Evolutionary conservation across 1,140 invertebrate genomes (phyloP), one percentile per base, ranked within the genome.

Genomic region (Nasonia longicornis): DNA sequence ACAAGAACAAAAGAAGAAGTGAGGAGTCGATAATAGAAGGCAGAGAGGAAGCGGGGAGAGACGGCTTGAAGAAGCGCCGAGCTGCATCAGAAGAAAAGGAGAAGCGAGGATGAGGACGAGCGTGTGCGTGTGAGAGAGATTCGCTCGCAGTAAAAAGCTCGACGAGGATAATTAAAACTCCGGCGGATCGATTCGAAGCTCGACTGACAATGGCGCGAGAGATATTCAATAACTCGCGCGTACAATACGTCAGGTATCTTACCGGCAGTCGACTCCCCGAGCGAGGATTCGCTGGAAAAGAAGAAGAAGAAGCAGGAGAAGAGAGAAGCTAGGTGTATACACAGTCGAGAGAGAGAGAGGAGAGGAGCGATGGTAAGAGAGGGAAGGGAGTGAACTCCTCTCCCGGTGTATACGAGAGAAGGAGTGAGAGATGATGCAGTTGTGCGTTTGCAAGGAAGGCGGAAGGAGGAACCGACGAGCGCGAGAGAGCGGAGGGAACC

Each of bases 361-460:
- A 67, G 14, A 45, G 70, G 70, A 83, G 69, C 67, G 67, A 80
- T 58, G 81, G 74, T 35, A 35, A 84, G 66, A 70, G 63, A 73
- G 38, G 31, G 52, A 79, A 75, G 73, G 52, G 26, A 64, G 82
- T 38, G 73, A 58, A 20, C 52, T 58, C 52, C 52, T 20, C 52
- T 58, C 52, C 3, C 20, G 52, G 4, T 58, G 16, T 58, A n/a
- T 71, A 7, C 20, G 52, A 58, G 52, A 58, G 52, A 75, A 76
- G 52, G 31, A 64, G 82, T 42, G 73, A 85, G 74, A 77, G 77
- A 81, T 82, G 82, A 85, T 90, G 89, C 89, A 89, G 89, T 90
- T 89, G 88, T 90, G 89, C 89, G 89, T 91, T 91, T 87, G 89
- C 89, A 89, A 90, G 89, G 89, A 91, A 90, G 90, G 89, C 89